These are phyloP conservation scores for Amblyjoppa proteus DNA, from an alignment of 2,888 invertebrate species.

Conservation along the genomic window DNA sequence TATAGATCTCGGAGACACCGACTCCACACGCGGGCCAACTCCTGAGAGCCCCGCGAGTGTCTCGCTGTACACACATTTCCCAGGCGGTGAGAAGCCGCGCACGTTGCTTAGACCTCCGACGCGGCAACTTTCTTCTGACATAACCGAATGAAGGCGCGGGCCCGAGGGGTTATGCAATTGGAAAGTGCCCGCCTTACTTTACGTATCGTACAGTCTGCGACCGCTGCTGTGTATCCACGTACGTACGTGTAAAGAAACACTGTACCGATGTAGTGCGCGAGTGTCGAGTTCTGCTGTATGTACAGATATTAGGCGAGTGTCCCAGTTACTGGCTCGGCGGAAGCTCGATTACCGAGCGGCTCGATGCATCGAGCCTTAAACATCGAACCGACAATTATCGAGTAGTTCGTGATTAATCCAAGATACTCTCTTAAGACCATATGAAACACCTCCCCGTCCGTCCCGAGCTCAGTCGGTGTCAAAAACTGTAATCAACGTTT, in stretches of 20 bases:
- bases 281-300: background rate
- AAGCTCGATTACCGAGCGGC: conserved; percentile 15
- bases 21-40: conserved; percentile 42
- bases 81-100: conserved; percentile 61
- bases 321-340: conserved; percentile 15
- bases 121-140: conserved; percentile 84
- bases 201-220: conserved; percentile 76
- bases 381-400: conserved; percentile 1
- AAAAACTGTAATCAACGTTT: no score
- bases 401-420: background rate
- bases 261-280: conserved; percentile 3
- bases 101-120: conserved; percentile 56
- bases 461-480: no score
- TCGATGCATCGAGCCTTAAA: conserved; percentile 4
- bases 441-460: no score
- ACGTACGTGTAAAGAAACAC: conserved; percentile 31
- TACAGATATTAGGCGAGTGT: background rate
- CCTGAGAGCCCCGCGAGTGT: conserved; percentile 46
- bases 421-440: no score
- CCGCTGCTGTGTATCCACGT: conserved; percentile 17
- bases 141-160: conserved; percentile 85
- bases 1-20: conserved; percentile 12
- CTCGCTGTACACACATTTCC: conserved; percentile 64
- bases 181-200: conserved; percentile 85
- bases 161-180: conserved; percentile 83